phyloP scores from a whole-genome alignment of 2,888 invertebrate species.

The Ypsolopha sequella region DNA sequence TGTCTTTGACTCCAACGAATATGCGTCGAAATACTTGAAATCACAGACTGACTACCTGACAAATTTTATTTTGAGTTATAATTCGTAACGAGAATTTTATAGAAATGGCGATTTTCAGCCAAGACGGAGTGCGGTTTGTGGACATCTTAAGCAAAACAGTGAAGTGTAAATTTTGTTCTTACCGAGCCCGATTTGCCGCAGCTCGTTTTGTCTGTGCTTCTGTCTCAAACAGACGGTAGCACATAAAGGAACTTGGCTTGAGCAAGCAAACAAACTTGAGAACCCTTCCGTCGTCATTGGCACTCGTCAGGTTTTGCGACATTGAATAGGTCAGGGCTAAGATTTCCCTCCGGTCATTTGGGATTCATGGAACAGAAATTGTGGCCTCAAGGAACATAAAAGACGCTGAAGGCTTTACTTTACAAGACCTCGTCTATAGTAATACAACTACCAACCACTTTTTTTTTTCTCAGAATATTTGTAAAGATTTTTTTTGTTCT shows the following conservation, averaged over 20 bases:
- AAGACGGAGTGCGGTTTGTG: background rate
- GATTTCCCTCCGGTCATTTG: conserved; percentile 71
- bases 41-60: background rate
- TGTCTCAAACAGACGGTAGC: background rate
- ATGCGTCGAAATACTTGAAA: background rate
- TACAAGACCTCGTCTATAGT: conserved; percentile 47
- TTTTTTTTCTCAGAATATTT: conserved; percentile 10
- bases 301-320: conserved; percentile 27
- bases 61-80: background rate
- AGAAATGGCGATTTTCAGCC: background rate
- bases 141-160: too few relatives aligned
- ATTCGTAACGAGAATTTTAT: background rate
- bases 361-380: conserved; percentile 67
- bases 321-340: conserved; percentile 68
- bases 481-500: too few relatives aligned
- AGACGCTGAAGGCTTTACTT: conserved; percentile 56
- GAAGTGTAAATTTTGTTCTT: too few relatives aligned
- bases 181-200: too few relatives aligned
- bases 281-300: background rate
- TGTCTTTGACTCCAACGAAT: background rate
- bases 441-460: conserved; percentile 32
- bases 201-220: too few relatives aligned
- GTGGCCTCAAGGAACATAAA: conserved; percentile 66
- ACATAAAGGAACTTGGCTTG: background rate
- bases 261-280: conserved; percentile 1